These are phyloP conservation scores for Agonopterix subpropinquella DNA, from an alignment of 2,888 invertebrate genomes.

Conservation along the genomic window DNA sequence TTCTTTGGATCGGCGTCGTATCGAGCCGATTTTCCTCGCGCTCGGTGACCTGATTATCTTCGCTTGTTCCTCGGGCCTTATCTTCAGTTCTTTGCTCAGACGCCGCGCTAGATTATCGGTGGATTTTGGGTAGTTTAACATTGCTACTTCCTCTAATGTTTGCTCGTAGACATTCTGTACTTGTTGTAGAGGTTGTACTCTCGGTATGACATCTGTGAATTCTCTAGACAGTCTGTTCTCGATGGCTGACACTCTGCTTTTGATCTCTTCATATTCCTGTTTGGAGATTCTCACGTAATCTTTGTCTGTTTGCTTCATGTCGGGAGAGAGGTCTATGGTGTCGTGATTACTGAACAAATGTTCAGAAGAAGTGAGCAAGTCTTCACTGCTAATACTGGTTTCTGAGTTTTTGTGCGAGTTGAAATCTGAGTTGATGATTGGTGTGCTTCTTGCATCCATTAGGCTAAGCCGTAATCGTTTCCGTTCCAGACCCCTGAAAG, in stretches of 20 bases:
- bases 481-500: conserved; percentile 60
- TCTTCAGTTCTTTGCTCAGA: conserved; percentile 83
- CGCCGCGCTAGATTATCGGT: conserved; percentile 80
- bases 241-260: conserved; percentile 83
- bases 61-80: conserved; percentile 80
- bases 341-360: conserved; percentile 62
- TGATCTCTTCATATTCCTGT: conserved; percentile 86
- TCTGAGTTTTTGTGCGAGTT: conserved; percentile 53
- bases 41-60: conserved; percentile 87
- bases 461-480: conserved; percentile 63
- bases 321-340: conserved; percentile 59
- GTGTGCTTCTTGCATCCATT: conserved; percentile 61
- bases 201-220: conserved; percentile 70
- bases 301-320: conserved; percentile 54
- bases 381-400: conserved; percentile 61
- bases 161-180: conserved; percentile 85
- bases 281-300: conserved; percentile 84
- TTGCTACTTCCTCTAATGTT: conserved; percentile 81
- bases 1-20: conserved; percentile 83
- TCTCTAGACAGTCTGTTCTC: conserved; percentile 83
- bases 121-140: conserved; percentile 77
- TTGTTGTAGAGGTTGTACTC: conserved; percentile 73
- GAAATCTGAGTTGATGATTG: conserved; percentile 51
- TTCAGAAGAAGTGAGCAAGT: conserved; percentile 60
- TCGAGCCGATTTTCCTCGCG: conserved; percentile 86